These are phyloP conservation scores for Calameuta filiformis DNA, from an alignment of 2,888 invertebrate genomes.

Conservation along the genomic window DNA sequence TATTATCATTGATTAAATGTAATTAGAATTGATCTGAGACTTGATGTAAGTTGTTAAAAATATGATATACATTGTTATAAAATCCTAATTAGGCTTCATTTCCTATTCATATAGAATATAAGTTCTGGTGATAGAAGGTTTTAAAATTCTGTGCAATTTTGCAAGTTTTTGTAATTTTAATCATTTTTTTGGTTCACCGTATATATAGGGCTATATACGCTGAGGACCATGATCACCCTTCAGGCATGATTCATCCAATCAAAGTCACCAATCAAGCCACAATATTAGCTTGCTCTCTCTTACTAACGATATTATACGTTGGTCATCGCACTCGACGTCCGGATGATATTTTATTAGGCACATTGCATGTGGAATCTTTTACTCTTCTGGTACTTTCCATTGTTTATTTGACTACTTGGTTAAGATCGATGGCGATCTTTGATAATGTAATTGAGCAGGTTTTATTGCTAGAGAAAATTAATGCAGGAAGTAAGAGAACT, in stretches of 20 bases:
- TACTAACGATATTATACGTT: not conserved
- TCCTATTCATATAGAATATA: not conserved
- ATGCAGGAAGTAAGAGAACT: not conserved
- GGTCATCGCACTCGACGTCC: constrained; percentile 23
- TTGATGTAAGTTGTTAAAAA: not conserved
- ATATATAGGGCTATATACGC: constrained; percentile 10
- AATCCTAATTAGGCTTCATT: not conserved
- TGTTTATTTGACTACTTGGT: constrained; percentile 1
- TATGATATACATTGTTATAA: not conserved
- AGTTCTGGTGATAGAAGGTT: not conserved
- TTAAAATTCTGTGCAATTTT: not conserved
- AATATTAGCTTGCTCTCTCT: constrained; percentile 14
- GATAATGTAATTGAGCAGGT: not conserved
- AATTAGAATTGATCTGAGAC: not conserved
- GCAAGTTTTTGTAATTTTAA: not conserved
- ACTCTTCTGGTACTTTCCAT: constrained; percentile 34
- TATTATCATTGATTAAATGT: not conserved
- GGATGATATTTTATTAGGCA: constrained; percentile 34
- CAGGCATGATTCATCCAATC: constrained; percentile 34
- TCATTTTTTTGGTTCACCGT: not conserved
- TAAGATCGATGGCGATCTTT: not conserved
- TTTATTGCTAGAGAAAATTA: not conserved
- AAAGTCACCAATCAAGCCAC: constrained; percentile 32
- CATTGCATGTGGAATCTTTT: constrained; percentile 30
- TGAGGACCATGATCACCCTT: constrained; percentile 25